Base-by-base conservation (phyloP, 2,888 invertebrate genomes). In the Ypsolopha sequella region DNA sequence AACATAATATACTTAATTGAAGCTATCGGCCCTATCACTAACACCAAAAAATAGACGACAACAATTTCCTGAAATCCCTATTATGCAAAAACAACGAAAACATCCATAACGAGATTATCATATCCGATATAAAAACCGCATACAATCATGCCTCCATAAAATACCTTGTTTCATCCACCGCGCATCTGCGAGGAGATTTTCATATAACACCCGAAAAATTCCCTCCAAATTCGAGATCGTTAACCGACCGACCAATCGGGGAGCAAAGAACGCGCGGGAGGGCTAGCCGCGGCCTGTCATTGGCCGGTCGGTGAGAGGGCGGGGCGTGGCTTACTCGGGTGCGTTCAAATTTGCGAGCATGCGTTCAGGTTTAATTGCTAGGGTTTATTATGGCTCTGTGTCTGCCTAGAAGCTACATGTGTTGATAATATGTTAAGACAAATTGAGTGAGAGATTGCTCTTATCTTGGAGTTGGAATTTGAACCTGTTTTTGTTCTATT, bases 71-170 rank as follows among this genome's bases (percentile, higher is more conserved):
- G 62, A 64, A 62, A 64, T 59, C 61, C 59, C 68, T 75, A 81
- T 81, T 79, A 80, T 76, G 75, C 73, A 78, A 79, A 51, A 79
- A 75, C 74, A 73, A 70, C 69, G 66, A 68, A 61, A 67, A 54
- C 56, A 68, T 70, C 73, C 75, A 77, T 80, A 82, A 81, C 77
- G 63, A 70, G 71, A 81, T 81, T 82, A 81, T 82, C 76, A 82
- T 82, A 81, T 77, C 62, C 60, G 59, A 57, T 56, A 54, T 61
- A 77, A 76, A 75, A 75, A 70, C 69, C 67, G 60, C 68, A 65
- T 66, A 73, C 68, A 73, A 70, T 69, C 66, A 66, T 64, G 64
- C 64, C 64, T 57, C 70, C 68, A 77, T 78, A 78, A 77, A 76
- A 70, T 73, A 76, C 68, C 68, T 70, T 68, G 70, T 63, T 63